Base-by-base conservation (phyloP, 2,113 vertebrate species). In the Hemiscyllium ocellatum region DNA sequence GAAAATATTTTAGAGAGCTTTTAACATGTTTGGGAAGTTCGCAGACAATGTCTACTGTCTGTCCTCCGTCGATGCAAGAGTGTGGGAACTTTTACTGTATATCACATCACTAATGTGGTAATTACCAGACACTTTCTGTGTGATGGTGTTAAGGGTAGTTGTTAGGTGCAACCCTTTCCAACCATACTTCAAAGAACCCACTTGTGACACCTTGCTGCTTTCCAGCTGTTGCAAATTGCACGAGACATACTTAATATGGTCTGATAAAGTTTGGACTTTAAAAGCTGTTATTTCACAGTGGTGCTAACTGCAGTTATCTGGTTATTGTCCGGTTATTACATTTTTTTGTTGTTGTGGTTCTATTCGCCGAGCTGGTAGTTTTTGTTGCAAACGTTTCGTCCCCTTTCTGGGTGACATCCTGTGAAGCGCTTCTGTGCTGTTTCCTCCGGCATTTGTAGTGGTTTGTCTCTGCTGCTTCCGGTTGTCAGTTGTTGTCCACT, bases 221-320 rank as follows among this genome's bases (percentile, higher is more conserved):
- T 94, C 96, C 97, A 98, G 97, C 97, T 97, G 97, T 96, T 97
- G 96, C 61, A 97, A 96, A 97, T 98, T 97, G 97, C 96, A 97
- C 96, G 96, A 22, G 61, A 2, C 19, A 4, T 26, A 15, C 0
- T 29, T 47, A 52, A 50, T 52, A 24, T 95, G 94, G 68, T 68
- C 42, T 29, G 17, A 47, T 94, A n/a, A 95, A 52, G n/a, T 94
- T 52, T 29, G 94, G 37, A 29, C 10, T 50, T 50, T 56, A 72
- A 50, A 72, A 72, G 42, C 26, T 24, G 33, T 52, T 50, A 95
- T 76, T 95, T 95, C 42, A 33, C 22, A 52, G 6, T 13, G 1
- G 37, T 26, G 68, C 68, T 72, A 13, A 47, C 42, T 24, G 37
- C 69, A 95, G 94, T 47, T 70, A 70, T 47, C 33, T 19, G 69